Conservation (phyloP, 2,113 vertebrate genomes). For the Ophiodon elongatus region DNA sequence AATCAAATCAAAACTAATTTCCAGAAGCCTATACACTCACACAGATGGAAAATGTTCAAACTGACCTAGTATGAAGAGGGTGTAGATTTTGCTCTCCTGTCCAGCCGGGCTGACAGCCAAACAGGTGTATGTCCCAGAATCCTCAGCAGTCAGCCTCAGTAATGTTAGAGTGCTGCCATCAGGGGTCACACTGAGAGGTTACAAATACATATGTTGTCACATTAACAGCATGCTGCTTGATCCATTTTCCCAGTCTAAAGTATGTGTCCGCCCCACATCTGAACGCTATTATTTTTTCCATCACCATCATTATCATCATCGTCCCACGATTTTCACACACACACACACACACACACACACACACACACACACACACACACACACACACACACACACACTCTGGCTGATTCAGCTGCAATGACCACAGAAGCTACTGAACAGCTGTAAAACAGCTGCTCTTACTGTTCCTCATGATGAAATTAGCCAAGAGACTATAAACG, state of each 20-base stretch:
- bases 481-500: slow-evolving; percentile 30
- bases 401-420: slow-evolving; percentile 31
- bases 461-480: slow-evolving; percentile 50
- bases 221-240: background rate
- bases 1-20: background rate
- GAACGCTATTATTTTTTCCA: slow-evolving; percentile 48
- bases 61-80: slow-evolving; percentile 88
- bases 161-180: slow-evolving; percentile 87
- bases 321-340: slow-evolving; percentile 54
- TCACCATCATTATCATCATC: slow-evolving; percentile 48
- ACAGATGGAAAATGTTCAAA: background rate
- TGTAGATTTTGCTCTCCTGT: slow-evolving; percentile 87
- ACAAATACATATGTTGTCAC: slow-evolving; percentile 34
- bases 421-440: slow-evolving; percentile 52
- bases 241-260: slow-evolving; percentile 2
- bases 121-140: slow-evolving; percentile 91
- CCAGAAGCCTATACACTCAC: background rate
- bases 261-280: slow-evolving; percentile 10
- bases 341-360: too few relatives aligned
- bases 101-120: slow-evolving; percentile 86
- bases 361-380: slow-evolving; percentile 2
- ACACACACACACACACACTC: slow-evolving; percentile 6
- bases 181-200: slow-evolving; percentile 80
- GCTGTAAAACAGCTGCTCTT: slow-evolving; percentile 71
- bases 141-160: slow-evolving; percentile 77